A percentile compares a stretch with the other conserved stretches of the same genome.
Conservation (phyloP, 2,888 invertebrate species). For the Chalcosyrphus nemorum region DNA sequence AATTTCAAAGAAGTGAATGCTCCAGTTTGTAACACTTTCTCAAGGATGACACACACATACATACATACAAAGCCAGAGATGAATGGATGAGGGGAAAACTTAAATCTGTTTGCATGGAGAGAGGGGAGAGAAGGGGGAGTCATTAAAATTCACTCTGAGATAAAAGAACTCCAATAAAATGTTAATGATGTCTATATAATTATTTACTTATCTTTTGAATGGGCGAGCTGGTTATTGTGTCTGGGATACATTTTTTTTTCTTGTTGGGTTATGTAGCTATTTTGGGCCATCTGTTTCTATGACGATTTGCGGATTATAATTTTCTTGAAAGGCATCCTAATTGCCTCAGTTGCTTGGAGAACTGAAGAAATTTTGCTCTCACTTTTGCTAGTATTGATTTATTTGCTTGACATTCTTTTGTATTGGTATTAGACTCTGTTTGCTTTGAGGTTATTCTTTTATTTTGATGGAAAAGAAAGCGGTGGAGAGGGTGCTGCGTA, state of each 20-base stretch:
- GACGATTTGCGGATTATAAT: no score
- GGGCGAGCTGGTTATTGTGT: not conserved
- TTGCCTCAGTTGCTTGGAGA: not conserved
- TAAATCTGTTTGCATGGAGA: no score
- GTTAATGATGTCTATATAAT: slow-evolving; percentile 60
- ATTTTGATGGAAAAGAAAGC: no score
- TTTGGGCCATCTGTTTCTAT: no score
- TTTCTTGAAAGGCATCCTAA: not conserved
- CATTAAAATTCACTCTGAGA: slow-evolving; percentile 31
- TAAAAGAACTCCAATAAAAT: slow-evolving; percentile 54
- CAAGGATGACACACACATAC: slow-evolving; percentile 45
- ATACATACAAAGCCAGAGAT: slow-evolving; percentile 6
- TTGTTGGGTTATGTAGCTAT: not conserved
- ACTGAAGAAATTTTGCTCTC: no score
- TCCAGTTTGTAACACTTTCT: slow-evolving; percentile 65
- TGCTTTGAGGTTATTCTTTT: no score
- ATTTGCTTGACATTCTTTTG: no score
- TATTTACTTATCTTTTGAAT: slow-evolving; percentile 29
- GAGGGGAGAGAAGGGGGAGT: no score
- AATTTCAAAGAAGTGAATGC: slow-evolving; percentile 23
- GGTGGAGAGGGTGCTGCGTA: no score
- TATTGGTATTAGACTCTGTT: no score
- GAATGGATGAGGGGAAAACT: not conserved
- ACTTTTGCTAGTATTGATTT: no score
- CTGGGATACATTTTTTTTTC: not conserved